A percentile compares a stretch with the other conserved stretches of the same genome.
Conservation (phyloP, 2,888 invertebrate species). For the Anodontia alba region DNA sequence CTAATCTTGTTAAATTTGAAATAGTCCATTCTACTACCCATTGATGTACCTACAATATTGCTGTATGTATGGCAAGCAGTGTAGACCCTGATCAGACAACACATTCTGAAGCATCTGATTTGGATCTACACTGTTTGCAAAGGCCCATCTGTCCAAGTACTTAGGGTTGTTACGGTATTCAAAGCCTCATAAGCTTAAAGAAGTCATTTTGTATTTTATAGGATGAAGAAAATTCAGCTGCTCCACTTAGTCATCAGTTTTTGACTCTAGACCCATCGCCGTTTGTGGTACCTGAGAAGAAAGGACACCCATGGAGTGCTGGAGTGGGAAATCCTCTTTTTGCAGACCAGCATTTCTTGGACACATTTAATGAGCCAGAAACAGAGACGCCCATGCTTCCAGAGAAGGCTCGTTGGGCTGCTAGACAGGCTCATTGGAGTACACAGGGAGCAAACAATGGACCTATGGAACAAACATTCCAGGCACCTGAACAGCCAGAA, state of each 20-base stretch:
- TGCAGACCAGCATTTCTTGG: not conserved
- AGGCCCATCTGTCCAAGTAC: too few relatives aligned
- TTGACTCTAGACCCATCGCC: not conserved
- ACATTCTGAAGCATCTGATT: too few relatives aligned
- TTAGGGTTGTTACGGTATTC: too few relatives aligned
- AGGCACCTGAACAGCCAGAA: not conserved
- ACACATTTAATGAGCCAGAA: not conserved
- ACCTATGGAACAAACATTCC: not conserved
- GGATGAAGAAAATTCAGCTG: not conserved
- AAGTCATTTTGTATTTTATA: not conserved
- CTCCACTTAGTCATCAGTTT: not conserved
- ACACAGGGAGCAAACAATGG: not conserved
- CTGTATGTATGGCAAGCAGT: too few relatives aligned
- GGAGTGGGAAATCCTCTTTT: not conserved
- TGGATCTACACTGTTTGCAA: too few relatives aligned
- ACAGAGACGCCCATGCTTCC: not conserved
- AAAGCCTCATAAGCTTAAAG: too few relatives aligned
- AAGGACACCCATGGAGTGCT: not conserved
- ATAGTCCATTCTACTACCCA: too few relatives aligned
- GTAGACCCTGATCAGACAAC: too few relatives aligned
- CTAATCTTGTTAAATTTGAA: too few relatives aligned
- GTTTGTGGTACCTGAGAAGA: not conserved
- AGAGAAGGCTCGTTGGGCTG: not conserved
- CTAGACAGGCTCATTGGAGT: not conserved
- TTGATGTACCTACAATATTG: too few relatives aligned